Evolutionary conservation across 2,113 vertebrate genomes (phyloP).

Genomic region (Halichoeres trimaculatus): DNA sequence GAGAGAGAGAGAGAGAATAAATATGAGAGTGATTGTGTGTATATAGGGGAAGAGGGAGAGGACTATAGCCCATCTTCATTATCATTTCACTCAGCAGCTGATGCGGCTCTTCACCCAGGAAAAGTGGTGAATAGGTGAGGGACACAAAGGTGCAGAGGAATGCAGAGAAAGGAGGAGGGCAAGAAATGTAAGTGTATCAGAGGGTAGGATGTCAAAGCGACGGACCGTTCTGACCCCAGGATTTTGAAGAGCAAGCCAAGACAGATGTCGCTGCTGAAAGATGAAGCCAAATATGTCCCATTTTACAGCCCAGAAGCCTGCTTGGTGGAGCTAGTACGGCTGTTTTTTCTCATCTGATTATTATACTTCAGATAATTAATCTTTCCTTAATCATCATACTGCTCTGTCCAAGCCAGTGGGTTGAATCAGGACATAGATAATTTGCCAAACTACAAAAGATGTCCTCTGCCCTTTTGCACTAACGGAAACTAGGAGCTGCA

Average conservation of each 20-base stretch:
- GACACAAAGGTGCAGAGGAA: slow-evolving; percentile 17
- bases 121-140: slow-evolving; percentile 49
- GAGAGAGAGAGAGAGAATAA: neutral
- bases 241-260: slow-evolving; percentile 7
- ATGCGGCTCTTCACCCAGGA: slow-evolving; percentile 43
- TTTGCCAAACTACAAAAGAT: slow-evolving; percentile 12
- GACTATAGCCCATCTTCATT: slow-evolving; percentile 54
- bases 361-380: slow-evolving; percentile 6
- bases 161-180: neutral
- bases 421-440: slow-evolving; percentile 35
- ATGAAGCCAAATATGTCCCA: slow-evolving; percentile 1
- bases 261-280: slow-evolving; percentile 11
- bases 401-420: neutral
- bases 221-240: neutral
- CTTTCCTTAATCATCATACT: slow-evolving; percentile 2
- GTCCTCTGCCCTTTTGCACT: slow-evolving; percentile 22
- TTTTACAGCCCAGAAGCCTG: slow-evolving; percentile 7
- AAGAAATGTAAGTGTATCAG: slow-evolving; percentile 5
- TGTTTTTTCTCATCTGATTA: neutral
- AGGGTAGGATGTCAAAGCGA: neutral
- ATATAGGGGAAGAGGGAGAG: neutral
- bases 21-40: neutral
- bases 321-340: neutral
- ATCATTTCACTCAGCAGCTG: slow-evolving; percentile 58
- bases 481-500: slow-evolving; percentile 5